These are phyloP conservation scores for Deilephila porcellus DNA, from an alignment of 2,888 invertebrate genomes.

Conservation along the genomic window DNA sequence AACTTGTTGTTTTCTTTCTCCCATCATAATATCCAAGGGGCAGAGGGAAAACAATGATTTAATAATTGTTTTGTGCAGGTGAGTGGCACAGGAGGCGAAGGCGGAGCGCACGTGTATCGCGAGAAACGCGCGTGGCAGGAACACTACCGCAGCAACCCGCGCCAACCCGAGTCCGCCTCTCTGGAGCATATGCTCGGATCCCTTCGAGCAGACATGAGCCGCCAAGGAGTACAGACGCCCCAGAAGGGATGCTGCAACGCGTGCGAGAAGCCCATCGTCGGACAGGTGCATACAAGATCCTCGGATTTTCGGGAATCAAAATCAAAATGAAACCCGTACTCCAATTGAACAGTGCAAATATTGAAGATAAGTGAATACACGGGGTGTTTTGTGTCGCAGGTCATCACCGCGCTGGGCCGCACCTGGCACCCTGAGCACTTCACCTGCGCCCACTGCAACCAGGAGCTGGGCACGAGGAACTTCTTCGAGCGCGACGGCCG, in stretches of 20 bases:
- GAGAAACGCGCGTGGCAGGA: constrained; percentile 85
- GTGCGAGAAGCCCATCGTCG: constrained; percentile 99
- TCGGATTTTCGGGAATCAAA: constrained; percentile 36
- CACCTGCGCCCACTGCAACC: constrained; percentile 98
- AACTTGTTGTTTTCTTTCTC: constrained; percentile 37
- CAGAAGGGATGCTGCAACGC: constrained; percentile 99
- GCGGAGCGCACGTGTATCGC: constrained; percentile 86
- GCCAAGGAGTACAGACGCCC: constrained; percentile 99
- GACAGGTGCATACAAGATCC: constrained; percentile 87
- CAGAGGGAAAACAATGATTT: constrained; percentile 1
- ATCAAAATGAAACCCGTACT: background rate
- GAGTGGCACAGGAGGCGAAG: constrained; percentile 73
- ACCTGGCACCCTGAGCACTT: constrained; percentile 99
- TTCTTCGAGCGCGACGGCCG: constrained; percentile 99
- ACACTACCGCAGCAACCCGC: constrained; percentile 81
- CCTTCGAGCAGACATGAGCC: constrained; percentile 98
- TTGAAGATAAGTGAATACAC: constrained; percentile 43
- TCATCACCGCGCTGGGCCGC: constrained; percentile 98
- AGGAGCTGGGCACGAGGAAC: constrained; percentile 98
- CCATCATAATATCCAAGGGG: constrained; percentile 9
- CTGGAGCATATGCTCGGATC: constrained; percentile 95
- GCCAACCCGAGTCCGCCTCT: constrained; percentile 84
- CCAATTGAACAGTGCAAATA: background rate
- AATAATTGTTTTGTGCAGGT: constrained; percentile 57
- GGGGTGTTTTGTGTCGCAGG: constrained; percentile 71